These are phyloP conservation scores for Benitochromis conjunctus DNA, from an alignment of 2,113 vertebrate genomes.

Conservation along the genomic window DNA sequence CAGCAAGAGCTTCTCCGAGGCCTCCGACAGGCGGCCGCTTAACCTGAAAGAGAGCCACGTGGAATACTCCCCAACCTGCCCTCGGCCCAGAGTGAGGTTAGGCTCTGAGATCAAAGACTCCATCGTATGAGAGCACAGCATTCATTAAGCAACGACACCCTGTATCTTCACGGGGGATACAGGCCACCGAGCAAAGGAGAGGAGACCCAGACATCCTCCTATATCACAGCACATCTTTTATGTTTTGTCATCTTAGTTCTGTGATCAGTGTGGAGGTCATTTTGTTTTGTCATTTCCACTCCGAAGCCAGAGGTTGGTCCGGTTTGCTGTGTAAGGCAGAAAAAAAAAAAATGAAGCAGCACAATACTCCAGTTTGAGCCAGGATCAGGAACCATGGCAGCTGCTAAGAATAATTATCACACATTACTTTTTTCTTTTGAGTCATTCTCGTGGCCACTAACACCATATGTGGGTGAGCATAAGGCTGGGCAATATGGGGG, in stretches of 20 bases:
- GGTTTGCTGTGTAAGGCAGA: not conserved
- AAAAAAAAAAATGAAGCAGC: not conserved
- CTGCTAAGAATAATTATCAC: conserved; percentile 23
- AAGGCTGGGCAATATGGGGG: not conserved
- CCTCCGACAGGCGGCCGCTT: conserved; percentile 81
- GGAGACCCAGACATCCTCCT: conserved; percentile 41
- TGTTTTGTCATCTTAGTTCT: conserved; percentile 49
- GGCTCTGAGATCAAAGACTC: conserved; percentile 95
- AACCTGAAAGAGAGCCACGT: conserved; percentile 85
- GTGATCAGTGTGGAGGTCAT: conserved; percentile 49
- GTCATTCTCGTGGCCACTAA: conserved; percentile 17
- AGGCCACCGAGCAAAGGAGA: conserved; percentile 39
- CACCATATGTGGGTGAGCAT: not conserved
- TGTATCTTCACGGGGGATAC: conserved; percentile 27
- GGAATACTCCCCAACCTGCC: conserved; percentile 83
- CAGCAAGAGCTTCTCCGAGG: conserved; percentile 75
- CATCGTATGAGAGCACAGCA: conserved; percentile 75
- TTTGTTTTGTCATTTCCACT: conserved; percentile 49
- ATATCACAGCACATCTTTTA: conserved; percentile 47
- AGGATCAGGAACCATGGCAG: conserved; percentile 23
- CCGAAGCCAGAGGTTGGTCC: conserved; percentile 28
- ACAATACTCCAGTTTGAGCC: conserved; percentile 6
- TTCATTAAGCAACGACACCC: not conserved
- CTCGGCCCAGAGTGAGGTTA: conserved; percentile 85
- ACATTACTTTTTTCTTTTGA: not conserved